Base-by-base conservation (phyloP, 2,888 invertebrate species). In the Macaria liturata region DNA sequence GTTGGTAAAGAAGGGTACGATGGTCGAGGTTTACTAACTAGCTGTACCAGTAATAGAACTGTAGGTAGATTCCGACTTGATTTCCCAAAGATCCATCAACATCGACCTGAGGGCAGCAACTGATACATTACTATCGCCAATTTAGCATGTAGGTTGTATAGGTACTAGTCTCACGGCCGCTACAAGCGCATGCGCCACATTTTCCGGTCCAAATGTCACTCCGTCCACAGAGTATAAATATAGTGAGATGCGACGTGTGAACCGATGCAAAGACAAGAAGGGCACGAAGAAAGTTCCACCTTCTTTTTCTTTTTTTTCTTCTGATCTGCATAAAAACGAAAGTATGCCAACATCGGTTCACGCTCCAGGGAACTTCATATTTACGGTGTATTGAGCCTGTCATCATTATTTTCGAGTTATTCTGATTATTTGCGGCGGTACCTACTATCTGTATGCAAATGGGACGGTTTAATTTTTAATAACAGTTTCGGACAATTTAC, bases 161-260 rank as follows among this genome's bases (percentile, higher is more conserved):
- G 34, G 5, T 6, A 6, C 5, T 37, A 7, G 1, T 7, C 34
- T 32, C 44, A 46, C 46, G 9, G 4, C 39, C 39, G 49, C 39
- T 37, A 37, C 47, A 49, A 37, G 54, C 52, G 40, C 32, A 46
- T 54, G 69, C 50, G 56, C 69, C 57, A 71, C 62, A 67, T 67
- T 69, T 73, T 68, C 71, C 70, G 73, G 58, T 68, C 73, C 67
- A 64, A 69, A 71, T 74, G 74, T 66, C 72, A 66, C 61, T 54
- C 54, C 48, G n/a, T 20, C 20, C 20, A 20, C 20, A 20, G 20
- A 20, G 20, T 20, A 20, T 20, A 20, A 20, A 20, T 20, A 20
- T 20, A 42, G 42, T 42, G 8, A 42, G 51, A 66, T 61, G 61
- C 66, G 70, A 70, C 70, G 54, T 59, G 63, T 63, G 67, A 61